Percentiles rank a stretch among this genome's conserved stretches.
Evolutionary conservation across 2,113 vertebrate genomes (phyloP).

Genomic region (Nycticebus coucang): DNA sequence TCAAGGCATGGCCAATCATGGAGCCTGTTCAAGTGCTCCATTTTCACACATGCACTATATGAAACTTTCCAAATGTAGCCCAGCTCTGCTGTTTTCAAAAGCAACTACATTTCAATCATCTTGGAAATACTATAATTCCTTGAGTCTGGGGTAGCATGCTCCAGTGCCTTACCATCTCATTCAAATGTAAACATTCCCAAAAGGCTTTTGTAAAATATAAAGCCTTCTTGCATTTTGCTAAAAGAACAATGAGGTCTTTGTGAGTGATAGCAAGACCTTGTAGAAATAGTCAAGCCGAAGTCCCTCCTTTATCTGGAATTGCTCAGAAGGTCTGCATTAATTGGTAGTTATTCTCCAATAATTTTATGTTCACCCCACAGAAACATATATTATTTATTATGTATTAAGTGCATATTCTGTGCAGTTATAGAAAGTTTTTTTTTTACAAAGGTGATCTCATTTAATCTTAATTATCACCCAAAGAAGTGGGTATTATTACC

Average conservation of each 20-base stretch:
- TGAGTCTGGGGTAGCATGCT: neutral
- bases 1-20: neutral
- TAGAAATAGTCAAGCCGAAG: neutral
- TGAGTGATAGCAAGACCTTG: slow-evolving; percentile 9
- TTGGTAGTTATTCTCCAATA: neutral
- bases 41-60: neutral
- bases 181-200: slow-evolving; percentile 3
- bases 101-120: neutral
- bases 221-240: slow-evolving; percentile 17
- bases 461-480: neutral
- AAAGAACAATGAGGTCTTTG: neutral
- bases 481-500: neutral
- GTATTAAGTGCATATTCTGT: neutral
- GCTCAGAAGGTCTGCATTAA: neutral
- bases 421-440: neutral
- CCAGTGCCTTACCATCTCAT: neutral
- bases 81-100: neutral
- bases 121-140: neutral
- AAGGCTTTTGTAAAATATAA: slow-evolving; percentile 34
- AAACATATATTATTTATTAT: neutral
- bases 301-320: neutral
- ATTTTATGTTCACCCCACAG: neutral
- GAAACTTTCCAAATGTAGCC: neutral
- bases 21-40: neutral
- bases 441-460: neutral